phyloP scores from a whole-genome alignment of 2,888 invertebrate species.

The Seira musarum region DNA sequence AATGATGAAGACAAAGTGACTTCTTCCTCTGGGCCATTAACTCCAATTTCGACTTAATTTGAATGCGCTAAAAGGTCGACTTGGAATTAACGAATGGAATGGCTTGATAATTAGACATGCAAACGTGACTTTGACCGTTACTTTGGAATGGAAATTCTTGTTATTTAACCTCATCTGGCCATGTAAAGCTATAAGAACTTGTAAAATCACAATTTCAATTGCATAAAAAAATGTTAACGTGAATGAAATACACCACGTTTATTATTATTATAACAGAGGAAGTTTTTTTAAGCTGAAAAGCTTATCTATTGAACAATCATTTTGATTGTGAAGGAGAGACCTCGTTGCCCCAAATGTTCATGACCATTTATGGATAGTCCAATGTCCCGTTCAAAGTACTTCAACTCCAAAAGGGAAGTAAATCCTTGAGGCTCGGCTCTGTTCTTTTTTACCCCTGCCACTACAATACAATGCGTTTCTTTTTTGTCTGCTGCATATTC shows the following conservation, averaged over 20 bases:
- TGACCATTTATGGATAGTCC: conserved; percentile 48
- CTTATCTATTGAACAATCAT: neutral
- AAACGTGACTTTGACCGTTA: no score
- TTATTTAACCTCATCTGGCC: neutral
- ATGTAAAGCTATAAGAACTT: neutral
- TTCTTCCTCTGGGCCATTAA: neutral
- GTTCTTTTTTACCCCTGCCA: no score
- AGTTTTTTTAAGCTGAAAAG: neutral
- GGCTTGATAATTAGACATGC: no score
- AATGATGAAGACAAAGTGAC: conserved; percentile 22
- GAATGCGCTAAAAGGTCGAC: no score
- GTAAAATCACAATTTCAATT: neutral
- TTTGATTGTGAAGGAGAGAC: conserved; percentile 30
- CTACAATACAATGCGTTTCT: no score
- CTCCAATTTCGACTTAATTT: neutral
- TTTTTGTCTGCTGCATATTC: neutral
- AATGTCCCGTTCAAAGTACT: conserved; percentile 23
- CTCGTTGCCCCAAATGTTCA: conserved; percentile 46
- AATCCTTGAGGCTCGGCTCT: conserved; percentile 11
- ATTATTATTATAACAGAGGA: no score
- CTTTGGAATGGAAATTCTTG: neutral
- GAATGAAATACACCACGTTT: neutral
- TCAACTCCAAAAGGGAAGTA: neutral
- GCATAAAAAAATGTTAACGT: neutral
- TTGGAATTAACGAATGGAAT: no score